Conservation (phyloP, 1,140 invertebrate species). For the Aleiodes sp. region DNA sequence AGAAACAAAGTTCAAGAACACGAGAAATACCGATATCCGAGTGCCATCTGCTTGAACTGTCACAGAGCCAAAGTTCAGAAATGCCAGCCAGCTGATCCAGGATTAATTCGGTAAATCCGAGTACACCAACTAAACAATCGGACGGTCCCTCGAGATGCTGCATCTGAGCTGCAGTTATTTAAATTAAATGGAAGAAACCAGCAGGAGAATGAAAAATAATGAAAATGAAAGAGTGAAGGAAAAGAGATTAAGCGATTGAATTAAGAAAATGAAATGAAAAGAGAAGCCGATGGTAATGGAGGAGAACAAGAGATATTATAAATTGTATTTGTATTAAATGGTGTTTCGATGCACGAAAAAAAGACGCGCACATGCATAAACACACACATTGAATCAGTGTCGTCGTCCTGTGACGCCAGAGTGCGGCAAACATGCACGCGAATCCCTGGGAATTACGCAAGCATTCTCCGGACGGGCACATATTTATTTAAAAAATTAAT, state of each 20-base stretch:
- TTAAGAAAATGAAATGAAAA: too few relatives aligned
- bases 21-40: conserved; percentile 78
- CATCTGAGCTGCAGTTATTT: conserved; percentile 23
- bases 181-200: not conserved
- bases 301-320: too few relatives aligned
- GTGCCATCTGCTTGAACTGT: conserved; percentile 71
- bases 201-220: not conserved
- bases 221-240: not conserved
- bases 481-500: conserved; percentile 1
- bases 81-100: conserved; percentile 60
- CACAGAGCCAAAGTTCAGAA: conserved; percentile 62
- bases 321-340: too few relatives aligned
- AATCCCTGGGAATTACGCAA: not conserved
- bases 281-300: too few relatives aligned
- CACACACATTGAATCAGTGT: not conserved
- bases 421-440: not conserved
- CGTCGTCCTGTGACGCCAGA: not conserved
- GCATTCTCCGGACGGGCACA: not conserved
- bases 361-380: too few relatives aligned
- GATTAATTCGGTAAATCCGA: conserved; percentile 46
- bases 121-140: conserved; percentile 48
- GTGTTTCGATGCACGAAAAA: not conserved
- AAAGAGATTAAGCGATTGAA: not conserved
- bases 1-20: conserved; percentile 79
- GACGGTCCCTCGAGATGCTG: conserved; percentile 28